These are phyloP conservation scores for Ylistrum balloti DNA, from an alignment of 1,140 invertebrate species.

Conservation along the genomic window DNA sequence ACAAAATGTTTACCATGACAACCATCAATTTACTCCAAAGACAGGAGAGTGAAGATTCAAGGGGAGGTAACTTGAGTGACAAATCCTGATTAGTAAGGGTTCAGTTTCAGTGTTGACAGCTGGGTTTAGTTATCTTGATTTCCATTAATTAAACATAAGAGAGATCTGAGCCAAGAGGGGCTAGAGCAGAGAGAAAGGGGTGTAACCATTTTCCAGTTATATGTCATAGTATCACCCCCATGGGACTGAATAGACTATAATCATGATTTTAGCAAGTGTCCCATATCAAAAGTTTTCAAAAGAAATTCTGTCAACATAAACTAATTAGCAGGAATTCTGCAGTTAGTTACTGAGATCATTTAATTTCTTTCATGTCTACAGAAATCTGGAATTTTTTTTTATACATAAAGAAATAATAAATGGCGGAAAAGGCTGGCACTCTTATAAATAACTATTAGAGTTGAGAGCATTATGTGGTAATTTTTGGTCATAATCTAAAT, in stretches of 20 bases:
- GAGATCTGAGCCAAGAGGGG: not conserved
- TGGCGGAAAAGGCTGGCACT: not conserved
- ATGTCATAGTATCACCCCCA: not conserved
- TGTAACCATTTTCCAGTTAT: not conserved
- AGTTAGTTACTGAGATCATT: not conserved
- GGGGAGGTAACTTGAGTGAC: slow-evolving; percentile 17
- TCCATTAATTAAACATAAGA: slow-evolving; percentile 36
- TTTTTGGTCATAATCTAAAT: not conserved
- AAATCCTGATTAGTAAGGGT: not conserved
- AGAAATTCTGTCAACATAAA: not conserved
- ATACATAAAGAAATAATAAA: not conserved
- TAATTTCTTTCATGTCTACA: not conserved
- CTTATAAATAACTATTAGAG: not conserved
- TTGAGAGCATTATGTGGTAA: not conserved
- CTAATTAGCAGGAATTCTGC: slow-evolving; percentile 3
- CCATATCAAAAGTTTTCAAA: slow-evolving; percentile 25
- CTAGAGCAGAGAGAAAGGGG: not conserved
- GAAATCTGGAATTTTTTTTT: not conserved
- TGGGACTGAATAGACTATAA: not conserved
- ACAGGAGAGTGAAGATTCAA: not conserved
- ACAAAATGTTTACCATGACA: slow-evolving; percentile 23
- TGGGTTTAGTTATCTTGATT: not conserved
- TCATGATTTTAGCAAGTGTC: not conserved
- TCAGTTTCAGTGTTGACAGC: not conserved
- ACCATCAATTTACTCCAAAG: not conserved